Conservation (phyloP, 1,140 invertebrate genomes). For the Brachionus paranguensis region DNA sequence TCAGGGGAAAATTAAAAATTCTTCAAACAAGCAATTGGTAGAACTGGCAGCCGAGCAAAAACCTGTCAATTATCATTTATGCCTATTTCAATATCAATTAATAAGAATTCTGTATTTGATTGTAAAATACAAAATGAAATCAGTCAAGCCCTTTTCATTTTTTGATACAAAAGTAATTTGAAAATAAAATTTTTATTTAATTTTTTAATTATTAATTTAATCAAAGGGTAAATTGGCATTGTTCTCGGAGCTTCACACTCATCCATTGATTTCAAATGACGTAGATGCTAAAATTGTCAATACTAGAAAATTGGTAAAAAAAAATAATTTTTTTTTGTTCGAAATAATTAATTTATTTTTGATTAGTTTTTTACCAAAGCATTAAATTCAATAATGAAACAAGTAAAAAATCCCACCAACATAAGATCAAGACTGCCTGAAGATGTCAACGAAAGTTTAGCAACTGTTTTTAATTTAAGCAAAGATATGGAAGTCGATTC, state of each 20-base stretch:
- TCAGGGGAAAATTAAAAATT: constrained; percentile 34
- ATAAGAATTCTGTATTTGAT: constrained; percentile 70
- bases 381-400: constrained; percentile 32
- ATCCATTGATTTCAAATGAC: constrained; percentile 33
- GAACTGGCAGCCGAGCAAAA: constrained; percentile 71
- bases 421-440: not conserved
- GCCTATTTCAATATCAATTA: constrained; percentile 72
- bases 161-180: constrained; percentile 66
- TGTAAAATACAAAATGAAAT: constrained; percentile 70
- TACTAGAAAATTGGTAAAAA: constrained; percentile 31
- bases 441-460: not conserved
- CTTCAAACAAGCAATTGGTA: constrained; percentile 57
- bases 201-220: not conserved
- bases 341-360: not conserved
- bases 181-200: not conserved
- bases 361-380: constrained; percentile 36
- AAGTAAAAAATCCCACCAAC: not conserved
- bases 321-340: not conserved
- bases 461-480: constrained; percentile 16
- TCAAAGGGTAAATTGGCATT: constrained; percentile 23
- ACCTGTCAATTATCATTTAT: constrained; percentile 66
- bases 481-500: constrained; percentile 26
- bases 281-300: constrained; percentile 36
- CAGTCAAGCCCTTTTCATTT: constrained; percentile 65
- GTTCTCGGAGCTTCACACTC: constrained; percentile 22